Conservation (phyloP, 2,113 vertebrate genomes). For the Nycticorax nycticorax region DNA sequence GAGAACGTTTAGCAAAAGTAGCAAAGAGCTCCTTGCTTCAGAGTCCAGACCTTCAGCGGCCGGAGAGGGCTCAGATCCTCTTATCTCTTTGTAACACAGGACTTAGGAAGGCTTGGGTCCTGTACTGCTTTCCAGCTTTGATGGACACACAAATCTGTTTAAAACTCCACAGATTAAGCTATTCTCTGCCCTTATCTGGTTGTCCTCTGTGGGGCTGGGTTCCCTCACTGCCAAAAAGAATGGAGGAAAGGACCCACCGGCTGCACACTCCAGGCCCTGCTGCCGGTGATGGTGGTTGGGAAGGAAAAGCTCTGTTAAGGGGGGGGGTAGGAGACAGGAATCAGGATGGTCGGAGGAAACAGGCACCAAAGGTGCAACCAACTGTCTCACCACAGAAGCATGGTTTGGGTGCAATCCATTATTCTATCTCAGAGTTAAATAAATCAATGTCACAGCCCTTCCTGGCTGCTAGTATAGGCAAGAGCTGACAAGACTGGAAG, state of each 20-base stretch:
- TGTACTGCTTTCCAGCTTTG: neutral
- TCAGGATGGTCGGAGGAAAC: neutral
- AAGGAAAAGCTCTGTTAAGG: neutral
- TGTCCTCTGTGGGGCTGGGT: no score
- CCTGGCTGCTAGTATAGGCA: slow-evolving; percentile 2
- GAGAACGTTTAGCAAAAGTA: neutral
- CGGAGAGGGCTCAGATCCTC: neutral
- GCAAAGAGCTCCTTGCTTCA: neutral
- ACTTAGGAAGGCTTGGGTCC: neutral
- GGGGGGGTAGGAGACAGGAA: neutral
- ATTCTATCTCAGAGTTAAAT: neutral
- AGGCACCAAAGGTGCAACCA: neutral
- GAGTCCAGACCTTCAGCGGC: neutral
- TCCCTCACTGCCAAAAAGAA: neutral
- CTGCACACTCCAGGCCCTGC: neutral
- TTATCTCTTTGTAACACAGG: accelerated
- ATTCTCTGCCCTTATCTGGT: neutral
- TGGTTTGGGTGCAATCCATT: neutral
- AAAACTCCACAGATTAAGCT: neutral
- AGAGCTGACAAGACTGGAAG: slow-evolving; percentile 1
- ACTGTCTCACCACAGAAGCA: neutral
- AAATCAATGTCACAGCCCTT: slow-evolving; percentile 3
- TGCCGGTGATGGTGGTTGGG: neutral
- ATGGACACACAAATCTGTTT: neutral
- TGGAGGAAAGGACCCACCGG: accelerated